Base-by-base conservation (phyloP, 2,113 vertebrate species). In the Orthonyx spaldingii region DNA sequence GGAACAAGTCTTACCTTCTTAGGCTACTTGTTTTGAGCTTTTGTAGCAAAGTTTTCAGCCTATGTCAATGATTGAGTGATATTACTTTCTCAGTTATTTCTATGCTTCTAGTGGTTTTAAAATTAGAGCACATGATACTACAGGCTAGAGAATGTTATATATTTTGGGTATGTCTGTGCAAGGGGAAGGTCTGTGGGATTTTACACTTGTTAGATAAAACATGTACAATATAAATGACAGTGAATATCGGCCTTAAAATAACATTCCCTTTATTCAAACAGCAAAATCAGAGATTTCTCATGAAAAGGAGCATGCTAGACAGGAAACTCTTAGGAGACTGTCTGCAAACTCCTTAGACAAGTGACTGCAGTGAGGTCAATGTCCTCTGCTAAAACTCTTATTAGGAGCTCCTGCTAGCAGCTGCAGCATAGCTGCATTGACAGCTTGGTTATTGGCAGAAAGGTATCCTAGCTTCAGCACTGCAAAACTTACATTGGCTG, bases 401-500 rank as follows among this genome's bases (percentile, higher is more conserved):
- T 1, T 27, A 44, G 14, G 12, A 84, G 10, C 9, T 63, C 20
- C n/a, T 50, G 23, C 39, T 35, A 66, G 30, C 22, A 81, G 47
- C n/a, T 68, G 37, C 28, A 37, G 24, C 9, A 11, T 20, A 65
- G 24, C 37, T 57, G 7, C 28, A 23, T 5, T 37, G 30, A 69
- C 64, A 77, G 30, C 42, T 49, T 74, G 13, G 14, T 53, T 41
- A 20, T 33, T 81, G 74, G 19, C 37, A 75, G 57, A 16, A 44
- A 42, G 69, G 4, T 37, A 26, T 39, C 49, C 32, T 13, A 41
- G 23, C 32, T 77, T 65, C 55, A 77, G 37, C 13, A 32, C 10
- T 37, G 17, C 49, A 57, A 77, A 37, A 39, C 4, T 27, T 52
- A 19, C 0, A 2, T 13, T 1, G 3, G 13, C 35, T 74, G 65